These are phyloP conservation scores for Arctia plantaginis DNA, from an alignment of 2,888 invertebrate species.

Conservation along the genomic window DNA sequence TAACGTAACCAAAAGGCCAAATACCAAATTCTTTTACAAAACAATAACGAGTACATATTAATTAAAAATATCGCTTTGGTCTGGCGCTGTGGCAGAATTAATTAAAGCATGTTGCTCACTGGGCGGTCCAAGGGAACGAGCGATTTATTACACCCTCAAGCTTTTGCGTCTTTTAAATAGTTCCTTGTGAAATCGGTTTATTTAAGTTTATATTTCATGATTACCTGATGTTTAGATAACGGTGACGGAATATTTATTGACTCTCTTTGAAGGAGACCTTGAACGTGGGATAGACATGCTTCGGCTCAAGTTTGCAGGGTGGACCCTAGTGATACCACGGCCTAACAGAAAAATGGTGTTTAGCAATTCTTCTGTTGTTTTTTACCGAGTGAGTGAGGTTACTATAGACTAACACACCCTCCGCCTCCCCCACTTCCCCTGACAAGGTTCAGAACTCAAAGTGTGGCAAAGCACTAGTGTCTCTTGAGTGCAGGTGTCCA, in stretches of 20 bases:
- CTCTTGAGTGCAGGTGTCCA: too few species aligned
- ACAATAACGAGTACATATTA: conserved; percentile 52
- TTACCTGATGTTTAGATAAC: neutral
- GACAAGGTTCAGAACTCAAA: too few species aligned
- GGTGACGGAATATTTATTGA: too few species aligned
- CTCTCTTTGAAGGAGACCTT: too few species aligned
- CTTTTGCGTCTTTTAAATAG: conserved; percentile 14
- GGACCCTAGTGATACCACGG: too few species aligned
- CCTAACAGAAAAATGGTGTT: too few species aligned
- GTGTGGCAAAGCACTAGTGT: too few species aligned
- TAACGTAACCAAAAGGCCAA: neutral
- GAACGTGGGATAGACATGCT: neutral
- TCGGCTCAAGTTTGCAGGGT: too few species aligned
- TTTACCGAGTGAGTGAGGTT: too few species aligned
- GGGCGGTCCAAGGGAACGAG: conserved; percentile 36
- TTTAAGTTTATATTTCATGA: conserved; percentile 1
- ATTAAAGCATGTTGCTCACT: conserved; percentile 55
- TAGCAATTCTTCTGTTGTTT: too few species aligned
- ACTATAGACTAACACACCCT: too few species aligned
- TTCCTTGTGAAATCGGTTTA: conserved; percentile 3
- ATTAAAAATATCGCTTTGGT: conserved; percentile 64
- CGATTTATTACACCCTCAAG: conserved; percentile 42
- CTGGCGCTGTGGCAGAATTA: conserved; percentile 62
- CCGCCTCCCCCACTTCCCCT: too few species aligned
- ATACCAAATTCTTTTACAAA: conserved; percentile 15